Conservation (phyloP, 2,113 vertebrate species). For the Scalopus aquaticus region DNA sequence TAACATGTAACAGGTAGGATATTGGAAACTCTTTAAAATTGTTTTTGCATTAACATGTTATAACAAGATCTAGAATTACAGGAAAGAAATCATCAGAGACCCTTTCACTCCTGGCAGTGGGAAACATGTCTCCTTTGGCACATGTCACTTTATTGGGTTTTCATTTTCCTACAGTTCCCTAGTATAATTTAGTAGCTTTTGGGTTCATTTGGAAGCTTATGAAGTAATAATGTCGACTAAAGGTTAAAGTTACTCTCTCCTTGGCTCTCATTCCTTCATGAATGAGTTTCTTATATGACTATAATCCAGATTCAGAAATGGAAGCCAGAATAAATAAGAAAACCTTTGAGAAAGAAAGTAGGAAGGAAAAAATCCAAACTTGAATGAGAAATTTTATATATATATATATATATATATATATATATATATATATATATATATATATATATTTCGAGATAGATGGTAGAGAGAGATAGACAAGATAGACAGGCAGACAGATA, state of each 20-base stretch:
- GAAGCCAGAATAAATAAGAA: conserved; percentile 69
- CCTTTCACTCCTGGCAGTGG: background rate
- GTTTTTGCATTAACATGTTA: background rate
- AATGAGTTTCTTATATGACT: conserved; percentile 33
- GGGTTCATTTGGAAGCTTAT: conserved; percentile 36
- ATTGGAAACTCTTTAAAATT: background rate
- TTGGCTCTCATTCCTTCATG: conserved; percentile 6
- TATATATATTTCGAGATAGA: background rate
- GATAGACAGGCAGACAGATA: background rate
- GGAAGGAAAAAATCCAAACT: background rate
- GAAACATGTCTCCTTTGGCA: background rate
- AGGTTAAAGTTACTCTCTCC: conserved; percentile 50
- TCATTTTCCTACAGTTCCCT: background rate
- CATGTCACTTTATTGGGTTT: background rate
- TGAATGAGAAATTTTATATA: no score
- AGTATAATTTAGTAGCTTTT: background rate
- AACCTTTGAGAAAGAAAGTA: conserved; percentile 16
- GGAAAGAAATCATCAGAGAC: background rate
- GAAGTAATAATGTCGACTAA: conserved; percentile 50
- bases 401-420: no score
- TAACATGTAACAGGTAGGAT: background rate
- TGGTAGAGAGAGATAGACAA: background rate
- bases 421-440: no score
- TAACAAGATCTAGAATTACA: conserved; percentile 29
- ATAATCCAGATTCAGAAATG: conserved; percentile 49